Evolutionary conservation across 1,140 invertebrate genomes (phyloP).

Genomic region (Drosophila willistoni): DNA sequence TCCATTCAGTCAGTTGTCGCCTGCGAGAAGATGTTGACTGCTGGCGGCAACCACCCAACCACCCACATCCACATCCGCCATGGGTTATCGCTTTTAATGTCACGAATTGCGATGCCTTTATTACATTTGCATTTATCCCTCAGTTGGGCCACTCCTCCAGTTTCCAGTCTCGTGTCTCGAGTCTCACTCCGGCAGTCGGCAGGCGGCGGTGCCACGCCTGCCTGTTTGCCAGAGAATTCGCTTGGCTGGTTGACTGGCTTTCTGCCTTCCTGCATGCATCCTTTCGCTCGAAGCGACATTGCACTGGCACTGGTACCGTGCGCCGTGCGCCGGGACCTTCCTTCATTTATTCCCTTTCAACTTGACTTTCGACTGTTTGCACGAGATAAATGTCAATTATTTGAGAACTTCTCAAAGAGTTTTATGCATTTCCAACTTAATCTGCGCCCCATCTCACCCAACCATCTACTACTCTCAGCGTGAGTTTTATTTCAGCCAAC

Average conservation of each 20-base stretch:
- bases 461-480: background rate
- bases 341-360: conserved; percentile 33
- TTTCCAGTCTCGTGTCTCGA: background rate
- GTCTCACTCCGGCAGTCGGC: background rate
- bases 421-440: conserved; percentile 31
- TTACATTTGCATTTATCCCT: conserved; percentile 31
- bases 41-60: background rate
- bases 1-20: conserved; percentile 2
- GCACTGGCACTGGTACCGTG: background rate
- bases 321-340: conserved; percentile 20
- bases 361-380: conserved; percentile 39
- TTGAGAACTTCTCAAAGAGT: conserved; percentile 36
- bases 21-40: background rate
- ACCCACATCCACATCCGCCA: conserved; percentile 18
- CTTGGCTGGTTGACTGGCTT: conserved; percentile 16
- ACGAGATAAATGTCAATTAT: conserved; percentile 41
- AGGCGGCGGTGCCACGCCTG: background rate
- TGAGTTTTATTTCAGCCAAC: conserved; percentile 17
- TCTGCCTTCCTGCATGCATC: conserved; percentile 20
- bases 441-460: conserved; percentile 12
- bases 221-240: conserved; percentile 19
- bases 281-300: conserved; percentile 13
- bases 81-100: conserved; percentile 31
- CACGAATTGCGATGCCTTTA: conserved; percentile 33
- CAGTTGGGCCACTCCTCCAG: conserved; percentile 7